Base-by-base conservation (phyloP, 2,113 vertebrate species). In the Pedionomus torquatus region DNA sequence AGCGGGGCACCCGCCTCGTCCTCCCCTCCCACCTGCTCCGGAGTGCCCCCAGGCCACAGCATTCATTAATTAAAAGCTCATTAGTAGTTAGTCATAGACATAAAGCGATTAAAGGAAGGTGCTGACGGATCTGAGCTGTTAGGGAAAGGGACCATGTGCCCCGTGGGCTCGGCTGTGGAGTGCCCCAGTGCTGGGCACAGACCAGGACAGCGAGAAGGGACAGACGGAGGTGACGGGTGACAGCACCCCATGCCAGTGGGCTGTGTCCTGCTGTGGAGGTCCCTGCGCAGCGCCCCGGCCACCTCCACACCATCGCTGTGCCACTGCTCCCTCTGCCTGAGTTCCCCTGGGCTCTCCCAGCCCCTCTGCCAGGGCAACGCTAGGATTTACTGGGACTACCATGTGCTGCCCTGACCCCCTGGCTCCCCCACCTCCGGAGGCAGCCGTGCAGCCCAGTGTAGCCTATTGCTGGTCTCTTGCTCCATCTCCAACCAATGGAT, bases 1-100 rank as follows among this genome's bases (percentile, higher is more conserved):
- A 95, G 41, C 5, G 2, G 6, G 2, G 43, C 15, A 52, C 23
- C 12, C 51, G 5, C 39, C 84, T 24, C 39, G 70, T 58, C 61
- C 93, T 94, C 87, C 83, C 82, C 88, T 92, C 57, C 57, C 17
- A 51, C 61, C 70, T 17, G 1, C 70, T 52, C 77, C 79, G 83
- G 60, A 31, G 11, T 89, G 93, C 79, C 93, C 95, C 82, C 54
- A 81, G 92, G 97, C 79, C n/a, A 21, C 16, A 28, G 84, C 69
- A 55, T 44, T 84, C 86, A 60, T 94, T 98, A 97, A 96, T 97
- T 97, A 97, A 97, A 97, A 95, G 87, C 97, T 97, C 96, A 93
- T 96, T 96, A 97, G 95, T 65, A 95, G 93, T 92, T 89, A 33
- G 25, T 58, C 63, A 66, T 25, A 90, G 89, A 66, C 79, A 92